Percentiles rank a stretch among this genome's conserved stretches.
These are phyloP conservation scores for Chrysomallon squamiferum DNA, from an alignment of 1,140 invertebrate genomes.

Conservation along the genomic window DNA sequence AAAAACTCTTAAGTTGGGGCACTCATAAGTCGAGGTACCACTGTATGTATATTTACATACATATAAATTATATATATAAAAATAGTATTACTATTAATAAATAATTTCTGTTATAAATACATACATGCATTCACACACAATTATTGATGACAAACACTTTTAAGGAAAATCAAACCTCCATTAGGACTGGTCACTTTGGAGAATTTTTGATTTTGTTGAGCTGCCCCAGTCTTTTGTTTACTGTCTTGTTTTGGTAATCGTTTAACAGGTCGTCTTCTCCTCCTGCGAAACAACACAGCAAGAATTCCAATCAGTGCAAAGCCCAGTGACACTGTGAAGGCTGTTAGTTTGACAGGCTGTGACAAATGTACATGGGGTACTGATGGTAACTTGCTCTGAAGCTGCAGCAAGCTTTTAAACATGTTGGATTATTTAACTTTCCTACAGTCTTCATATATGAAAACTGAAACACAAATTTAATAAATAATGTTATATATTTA, in stretches of 20 bases:
- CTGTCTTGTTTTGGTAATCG: conserved; percentile 24
- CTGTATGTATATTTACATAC: too few relatives aligned
- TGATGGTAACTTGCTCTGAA: conserved; percentile 14
- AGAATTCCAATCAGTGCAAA: conserved; percentile 50
- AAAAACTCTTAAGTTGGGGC: too few relatives aligned
- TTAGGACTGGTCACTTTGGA: conserved; percentile 6
- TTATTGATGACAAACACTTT: too few relatives aligned
- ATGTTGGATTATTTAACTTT: conserved; percentile 9
- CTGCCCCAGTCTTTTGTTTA: conserved; percentile 19
- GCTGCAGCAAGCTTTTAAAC: conserved; percentile 20
- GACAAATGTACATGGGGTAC: conserved; percentile 13
- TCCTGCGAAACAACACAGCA: conserved; percentile 36
- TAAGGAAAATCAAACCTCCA: neutral
- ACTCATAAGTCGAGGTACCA: too few relatives aligned
- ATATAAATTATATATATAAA: too few relatives aligned
- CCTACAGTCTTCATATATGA: neutral
- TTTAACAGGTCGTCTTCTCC: conserved; percentile 17
- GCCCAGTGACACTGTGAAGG: conserved; percentile 48
- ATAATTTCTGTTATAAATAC: too few relatives aligned
- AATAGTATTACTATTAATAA: too few relatives aligned
- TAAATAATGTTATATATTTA: neutral
- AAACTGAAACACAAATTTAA: neutral
- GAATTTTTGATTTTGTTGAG: conserved; percentile 8
- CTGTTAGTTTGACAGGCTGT: conserved; percentile 41
- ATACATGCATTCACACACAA: too few relatives aligned